Evolutionary conservation across 2,888 invertebrate species (phyloP).

Genomic region (Andrena fulva): DNA sequence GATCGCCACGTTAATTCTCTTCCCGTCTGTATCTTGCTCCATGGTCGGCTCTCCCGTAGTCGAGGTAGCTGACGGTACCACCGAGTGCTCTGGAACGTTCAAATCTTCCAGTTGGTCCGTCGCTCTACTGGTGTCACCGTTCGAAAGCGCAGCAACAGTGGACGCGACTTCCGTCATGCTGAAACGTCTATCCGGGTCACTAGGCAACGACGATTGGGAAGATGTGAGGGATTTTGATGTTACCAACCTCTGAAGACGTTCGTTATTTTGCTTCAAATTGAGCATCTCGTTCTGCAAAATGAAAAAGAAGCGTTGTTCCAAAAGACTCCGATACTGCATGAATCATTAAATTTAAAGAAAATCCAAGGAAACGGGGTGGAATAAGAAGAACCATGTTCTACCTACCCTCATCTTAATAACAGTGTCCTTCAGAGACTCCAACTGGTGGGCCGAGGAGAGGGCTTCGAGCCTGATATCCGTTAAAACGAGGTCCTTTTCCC

Average conservation of each 20-base stretch:
- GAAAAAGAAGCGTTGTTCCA: background rate
- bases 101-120: conserved; percentile 80
- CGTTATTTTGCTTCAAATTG: conserved; percentile 98
- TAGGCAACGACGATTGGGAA: conserved; percentile 85
- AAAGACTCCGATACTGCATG: too few species aligned
- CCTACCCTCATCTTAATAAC: conserved; percentile 98
- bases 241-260: conserved; percentile 95
- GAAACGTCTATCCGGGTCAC: conserved; percentile 84
- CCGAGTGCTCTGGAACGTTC: conserved; percentile 77
- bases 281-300: conserved; percentile 94
- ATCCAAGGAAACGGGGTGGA: too few species aligned
- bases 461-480: conserved; percentile 99
- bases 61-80: conserved; percentile 72
- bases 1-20: conserved; percentile 94
- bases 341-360: too few species aligned
- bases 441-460: conserved; percentile 97
- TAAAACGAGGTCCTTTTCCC: conserved; percentile 97
- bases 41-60: conserved; percentile 74
- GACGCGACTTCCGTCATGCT: conserved; percentile 84
- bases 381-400: conserved; percentile 45
- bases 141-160: conserved; percentile 80
- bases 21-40: conserved; percentile 91
- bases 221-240: conserved; percentile 86
- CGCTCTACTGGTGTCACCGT: conserved; percentile 75
- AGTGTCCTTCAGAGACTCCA: conserved; percentile 98